Percentiles rank a stretch among this genome's conserved stretches.
These are phyloP conservation scores for Sphaerophoria taeniata DNA, from an alignment of 2,888 invertebrate genomes.

Conservation along the genomic window DNA sequence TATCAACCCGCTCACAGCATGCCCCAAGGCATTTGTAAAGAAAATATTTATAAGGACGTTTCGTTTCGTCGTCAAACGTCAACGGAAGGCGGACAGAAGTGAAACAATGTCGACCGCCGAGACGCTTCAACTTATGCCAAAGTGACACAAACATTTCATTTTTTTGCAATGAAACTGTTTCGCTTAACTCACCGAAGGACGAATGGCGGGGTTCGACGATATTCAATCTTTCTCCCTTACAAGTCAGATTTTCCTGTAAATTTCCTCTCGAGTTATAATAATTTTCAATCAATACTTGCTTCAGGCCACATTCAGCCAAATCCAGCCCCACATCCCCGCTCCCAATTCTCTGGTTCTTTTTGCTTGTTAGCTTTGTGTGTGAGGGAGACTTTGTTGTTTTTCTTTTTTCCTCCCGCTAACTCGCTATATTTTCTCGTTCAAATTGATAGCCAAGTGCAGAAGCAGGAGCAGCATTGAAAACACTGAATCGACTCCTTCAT, in stretches of 20 bases:
- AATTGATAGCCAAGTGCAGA: conserved; percentile 48
- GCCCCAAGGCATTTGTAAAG: conserved; percentile 12
- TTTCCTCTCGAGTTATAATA: conserved; percentile 81
- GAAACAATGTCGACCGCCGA: conserved; percentile 46
- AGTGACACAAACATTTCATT: conserved; percentile 70
- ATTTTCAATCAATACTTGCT: conserved; percentile 81
- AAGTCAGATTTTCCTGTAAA: conserved; percentile 82
- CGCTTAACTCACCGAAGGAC: conserved; percentile 43
- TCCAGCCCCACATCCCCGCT: conserved; percentile 12
- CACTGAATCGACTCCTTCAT: conserved; percentile 19
- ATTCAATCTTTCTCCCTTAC: conserved; percentile 74
- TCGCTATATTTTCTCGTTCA: conserved; percentile 43
- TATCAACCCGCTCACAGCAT: not conserved
- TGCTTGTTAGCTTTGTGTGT: not conserved
- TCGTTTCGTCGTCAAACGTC: too few species aligned
- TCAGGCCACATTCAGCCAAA: conserved; percentile 64
- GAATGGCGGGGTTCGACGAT: conserved; percentile 55
- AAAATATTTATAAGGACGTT: too few species aligned
- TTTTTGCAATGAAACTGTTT: conserved; percentile 60
- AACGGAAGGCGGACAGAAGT: not conserved
- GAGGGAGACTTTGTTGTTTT: not conserved
- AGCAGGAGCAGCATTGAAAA: conserved; percentile 7
- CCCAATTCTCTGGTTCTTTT: not conserved
- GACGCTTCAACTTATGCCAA: conserved; percentile 10
- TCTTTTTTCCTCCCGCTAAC: conserved; percentile 15